Conservation (phyloP, 2,797 vertebrate species). For the Ammospiza maritima region DNA sequence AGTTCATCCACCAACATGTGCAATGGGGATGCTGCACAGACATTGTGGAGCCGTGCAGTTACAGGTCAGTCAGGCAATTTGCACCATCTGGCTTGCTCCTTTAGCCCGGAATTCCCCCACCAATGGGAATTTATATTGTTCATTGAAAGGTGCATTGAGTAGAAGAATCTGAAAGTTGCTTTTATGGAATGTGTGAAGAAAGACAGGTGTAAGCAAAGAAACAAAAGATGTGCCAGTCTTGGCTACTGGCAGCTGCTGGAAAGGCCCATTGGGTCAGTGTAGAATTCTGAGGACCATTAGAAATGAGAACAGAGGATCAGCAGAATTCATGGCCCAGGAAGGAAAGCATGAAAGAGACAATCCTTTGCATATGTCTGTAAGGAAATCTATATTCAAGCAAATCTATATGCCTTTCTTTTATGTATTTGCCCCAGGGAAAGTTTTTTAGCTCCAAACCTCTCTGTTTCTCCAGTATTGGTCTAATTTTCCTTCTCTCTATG, state of each 20-base stretch:
- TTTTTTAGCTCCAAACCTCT: neutral
- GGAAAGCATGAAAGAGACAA: neutral
- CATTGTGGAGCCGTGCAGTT: fast-evolving
- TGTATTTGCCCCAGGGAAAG: neutral
- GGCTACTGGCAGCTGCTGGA: neutral
- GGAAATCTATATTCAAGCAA: neutral
- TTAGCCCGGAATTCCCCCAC: neutral
- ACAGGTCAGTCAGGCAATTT: neutral
- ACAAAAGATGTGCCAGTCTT: neutral
- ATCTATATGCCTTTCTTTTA: neutral
- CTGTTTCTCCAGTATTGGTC: neutral
- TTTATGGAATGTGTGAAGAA: neutral
- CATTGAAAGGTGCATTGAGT: neutral
- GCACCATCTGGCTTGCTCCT: neutral
- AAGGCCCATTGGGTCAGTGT: neutral
- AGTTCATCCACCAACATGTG: neutral
- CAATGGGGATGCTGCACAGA: fast-evolving
- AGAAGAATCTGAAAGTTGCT: neutral
- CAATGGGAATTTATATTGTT: neutral
- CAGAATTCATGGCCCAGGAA: neutral
- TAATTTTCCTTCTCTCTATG: neutral
- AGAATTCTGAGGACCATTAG: neutral
- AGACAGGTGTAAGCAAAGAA: neutral
- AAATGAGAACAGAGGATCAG: neutral
- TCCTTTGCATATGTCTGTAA: neutral